Conservation (phyloP, 2,888 invertebrate genomes). For the Caenorhabditis sp. region DNA sequence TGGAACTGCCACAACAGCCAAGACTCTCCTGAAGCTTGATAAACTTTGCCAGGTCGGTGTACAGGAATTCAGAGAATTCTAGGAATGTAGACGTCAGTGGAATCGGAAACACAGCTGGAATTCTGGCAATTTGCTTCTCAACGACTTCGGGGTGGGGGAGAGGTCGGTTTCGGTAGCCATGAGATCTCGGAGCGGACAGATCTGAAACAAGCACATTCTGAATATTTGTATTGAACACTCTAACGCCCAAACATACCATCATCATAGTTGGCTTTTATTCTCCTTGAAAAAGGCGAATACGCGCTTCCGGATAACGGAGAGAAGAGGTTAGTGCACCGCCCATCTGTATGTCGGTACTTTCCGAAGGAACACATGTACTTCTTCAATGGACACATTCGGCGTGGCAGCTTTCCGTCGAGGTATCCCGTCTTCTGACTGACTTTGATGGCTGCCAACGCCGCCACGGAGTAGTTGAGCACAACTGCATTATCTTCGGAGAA, state of each 20-base stretch:
- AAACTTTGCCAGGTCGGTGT: conserved; percentile 34
- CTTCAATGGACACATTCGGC: conserved; percentile 34
- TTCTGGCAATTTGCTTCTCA: conserved; percentile 15
- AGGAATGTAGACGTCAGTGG: conserved; percentile 28
- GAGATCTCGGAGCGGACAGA: conserved; percentile 20
- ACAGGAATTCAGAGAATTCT: conserved; percentile 43
- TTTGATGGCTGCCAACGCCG: conserved; percentile 43
- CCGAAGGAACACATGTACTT: conserved; percentile 33
- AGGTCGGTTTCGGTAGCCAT: conserved; percentile 1
- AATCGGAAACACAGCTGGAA: not conserved
- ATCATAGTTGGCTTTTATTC: conserved; percentile 42
- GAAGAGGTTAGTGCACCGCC: conserved; percentile 40
- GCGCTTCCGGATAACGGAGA: conserved; percentile 27
- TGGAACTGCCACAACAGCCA: conserved; percentile 28
- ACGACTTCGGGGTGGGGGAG: conserved; percentile 18
- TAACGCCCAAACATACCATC: conserved; percentile 20
- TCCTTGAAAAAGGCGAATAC: conserved; percentile 38
- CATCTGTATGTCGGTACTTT: conserved; percentile 43
- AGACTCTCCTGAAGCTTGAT: conserved; percentile 28
- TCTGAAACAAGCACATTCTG: too few relatives aligned
- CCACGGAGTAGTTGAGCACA: conserved; percentile 34
- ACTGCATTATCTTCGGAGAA: conserved; percentile 4
- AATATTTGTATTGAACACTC: not conserved
- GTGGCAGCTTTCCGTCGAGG: conserved; percentile 22
- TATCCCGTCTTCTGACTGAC: conserved; percentile 3